Percentiles rank a stretch among this genome's conserved stretches.
Conservation (phyloP, 2,113 vertebrate species). For the Notechis scutatus region DNA sequence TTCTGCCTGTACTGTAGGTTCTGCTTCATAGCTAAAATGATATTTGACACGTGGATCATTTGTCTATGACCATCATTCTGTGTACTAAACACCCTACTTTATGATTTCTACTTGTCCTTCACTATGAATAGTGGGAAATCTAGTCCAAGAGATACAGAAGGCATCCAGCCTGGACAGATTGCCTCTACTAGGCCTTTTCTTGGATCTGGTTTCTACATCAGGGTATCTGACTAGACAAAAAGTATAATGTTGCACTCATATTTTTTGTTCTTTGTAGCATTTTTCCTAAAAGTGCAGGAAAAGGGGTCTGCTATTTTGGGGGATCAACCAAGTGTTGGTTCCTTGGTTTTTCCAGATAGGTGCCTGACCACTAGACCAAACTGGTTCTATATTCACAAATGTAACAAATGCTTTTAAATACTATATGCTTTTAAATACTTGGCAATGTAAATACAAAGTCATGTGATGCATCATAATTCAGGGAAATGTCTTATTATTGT, state of each 20-base stretch:
- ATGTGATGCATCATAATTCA: slow-evolving; percentile 16
- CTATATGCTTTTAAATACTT: neutral
- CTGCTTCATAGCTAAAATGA: neutral
- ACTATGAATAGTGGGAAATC: neutral
- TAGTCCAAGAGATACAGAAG: neutral
- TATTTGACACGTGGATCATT: neutral
- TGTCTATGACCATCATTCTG: neutral
- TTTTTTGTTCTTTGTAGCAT: neutral
- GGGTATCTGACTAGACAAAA: neutral
- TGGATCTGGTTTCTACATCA: neutral
- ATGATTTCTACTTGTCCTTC: neutral
- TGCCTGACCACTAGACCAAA: neutral
- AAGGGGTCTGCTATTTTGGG: neutral
- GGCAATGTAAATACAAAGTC: slow-evolving; percentile 16
- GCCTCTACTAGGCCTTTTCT: neutral
- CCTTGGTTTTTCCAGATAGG: neutral
- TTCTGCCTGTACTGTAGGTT: neutral
- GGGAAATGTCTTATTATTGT: slow-evolving; percentile 45
- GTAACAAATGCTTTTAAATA: neutral
- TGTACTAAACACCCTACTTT: neutral
- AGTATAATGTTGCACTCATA: neutral
- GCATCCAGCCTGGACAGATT: neutral
- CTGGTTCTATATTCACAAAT: neutral
- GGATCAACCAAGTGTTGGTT: neutral
- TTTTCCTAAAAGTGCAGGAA: neutral